phyloP scores from a whole-genome alignment of 2,797 vertebrate genomes.

The Gobionotothen gibberifrons region DNA sequence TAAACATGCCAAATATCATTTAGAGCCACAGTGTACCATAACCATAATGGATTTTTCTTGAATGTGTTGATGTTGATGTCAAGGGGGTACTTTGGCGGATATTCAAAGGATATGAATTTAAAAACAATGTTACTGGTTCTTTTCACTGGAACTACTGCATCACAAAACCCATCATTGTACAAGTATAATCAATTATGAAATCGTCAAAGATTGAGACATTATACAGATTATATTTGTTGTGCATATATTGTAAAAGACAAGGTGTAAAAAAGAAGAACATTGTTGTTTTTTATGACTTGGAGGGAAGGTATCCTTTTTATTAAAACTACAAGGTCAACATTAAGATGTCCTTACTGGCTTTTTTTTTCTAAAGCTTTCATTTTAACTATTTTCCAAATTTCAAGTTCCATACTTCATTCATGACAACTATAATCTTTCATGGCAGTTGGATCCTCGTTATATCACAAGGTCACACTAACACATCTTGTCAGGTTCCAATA shows the following conservation, averaged over 20 bases:
- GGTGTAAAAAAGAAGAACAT: neutral
- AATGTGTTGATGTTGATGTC: constrained; percentile 15
- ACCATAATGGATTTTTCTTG: constrained; percentile 1
- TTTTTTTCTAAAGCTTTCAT: too few species aligned
- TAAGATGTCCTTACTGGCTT: too few species aligned
- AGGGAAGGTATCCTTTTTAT: neutral
- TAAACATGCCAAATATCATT: constrained; percentile 35
- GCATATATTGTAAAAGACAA: neutral
- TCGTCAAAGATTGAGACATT: neutral
- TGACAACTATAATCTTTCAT: neutral
- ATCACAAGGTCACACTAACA: too few species aligned
- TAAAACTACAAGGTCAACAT: neutral
- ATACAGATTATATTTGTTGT: neutral
- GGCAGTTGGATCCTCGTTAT: too few species aligned
- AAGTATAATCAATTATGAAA: constrained; percentile 8
- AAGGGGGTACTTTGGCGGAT: neutral
- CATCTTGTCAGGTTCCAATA: too few species aligned
- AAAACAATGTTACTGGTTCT: neutral
- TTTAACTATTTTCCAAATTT: too few species aligned
- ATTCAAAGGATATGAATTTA: neutral
- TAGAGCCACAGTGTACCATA: neutral
- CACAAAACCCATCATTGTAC: neutral
- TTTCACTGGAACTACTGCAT: neutral
- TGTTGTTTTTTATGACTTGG: neutral
- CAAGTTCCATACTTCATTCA: neutral